Base-by-base conservation (phyloP, 2,888 invertebrate genomes). In the Hypercompe scribonia region DNA sequence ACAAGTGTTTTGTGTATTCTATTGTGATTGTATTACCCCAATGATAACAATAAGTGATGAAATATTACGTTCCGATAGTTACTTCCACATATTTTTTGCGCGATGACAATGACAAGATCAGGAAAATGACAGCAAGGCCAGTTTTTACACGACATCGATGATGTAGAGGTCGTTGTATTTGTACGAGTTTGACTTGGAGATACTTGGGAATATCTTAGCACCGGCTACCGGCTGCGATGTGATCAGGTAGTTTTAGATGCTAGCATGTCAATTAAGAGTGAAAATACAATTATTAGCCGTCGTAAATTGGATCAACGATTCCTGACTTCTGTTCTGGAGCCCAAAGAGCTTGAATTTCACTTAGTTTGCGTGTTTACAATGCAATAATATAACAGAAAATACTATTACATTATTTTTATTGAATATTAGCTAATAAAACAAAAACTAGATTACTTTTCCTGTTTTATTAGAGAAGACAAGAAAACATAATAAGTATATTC, bases 81-180 rank as follows among this genome's bases (percentile, higher is more conserved):
- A 61, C 58, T 69, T 69, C n/a, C 36, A n/a, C 28, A 28, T 21
- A 31, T 36, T 72, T 72, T 42, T 66, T 66, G 7, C 46, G 28
- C 3, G 24, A 63, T 72, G 77, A 54, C 73, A 82, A 72, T 82
- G 71, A 77, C 34, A 76, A 58, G 39, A 71, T 2, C 68, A 75
- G 77, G 83, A 73, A 76, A 67, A 70, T 28, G 72, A 24, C 54
- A 64, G n/a, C 68, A 28, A 65, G 31, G 67, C 70, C 71, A 58
- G 68, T 70, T 70, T 66, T 70, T 65, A 42, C 18, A 1, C 61
- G 54, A 28, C 13, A n/a, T 11, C n/a, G 24, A 46, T 66, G 66
- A 66, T 21, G 42, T 66, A 33, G 24, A 66, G 66, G 66, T 46
- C 46, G 46, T 61, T 28, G 18, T 8, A 28, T 61, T 61, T 58